Evolutionary conservation across 2,797 vertebrate genomes (phyloP), one percentile per base, ranked within the genome.

Genomic region (Cyclura pinguis): DNA sequence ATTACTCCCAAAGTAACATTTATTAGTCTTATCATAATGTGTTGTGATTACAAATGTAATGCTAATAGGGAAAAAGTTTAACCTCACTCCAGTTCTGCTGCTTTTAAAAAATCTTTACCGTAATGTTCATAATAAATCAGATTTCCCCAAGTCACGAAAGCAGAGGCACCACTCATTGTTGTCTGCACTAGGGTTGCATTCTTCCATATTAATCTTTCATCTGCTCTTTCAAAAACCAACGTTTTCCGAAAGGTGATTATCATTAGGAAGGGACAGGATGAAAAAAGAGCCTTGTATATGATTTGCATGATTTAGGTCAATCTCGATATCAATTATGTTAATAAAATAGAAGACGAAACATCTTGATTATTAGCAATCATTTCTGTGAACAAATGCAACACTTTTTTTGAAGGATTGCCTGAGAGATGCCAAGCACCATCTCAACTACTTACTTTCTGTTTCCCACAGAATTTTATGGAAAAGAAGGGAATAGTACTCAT

Each of bases 1-100:
- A 96, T 97, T 96, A 96, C 89, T 94, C 96, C 92, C 95, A 97
- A 97, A 97, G 95, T 95, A 97, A 96, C 96, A 93, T 96, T 97
- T 97, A 97, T 97, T 96, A 96, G 93, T 95, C 94, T 76, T 89
- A 64, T 90, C 91, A 89, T 96, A 95, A 96, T 69, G 93, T 96
- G 95, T 95, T 97, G 94, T 96, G 94, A 96, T 95, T 96, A 88
- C 94, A 96, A 94, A 86, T 96, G 95, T 95, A 94, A 94, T 95
- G 91, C 92, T 95, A 96, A 94, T 92, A 95, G 94, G 95, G 96
- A 94, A 93, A 47, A 97, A 97, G 93, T 96, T 96, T 93, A 97
- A 96, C 95, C 89, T 96, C 93, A 82, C 93, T 97, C 96, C 94
- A 92, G 96, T 97, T 96, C 95, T 94, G 89, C 91, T 88, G 93